These are phyloP conservation scores for Sipha flava DNA, from an alignment of 1,140 invertebrate species.

Conservation along the genomic window DNA sequence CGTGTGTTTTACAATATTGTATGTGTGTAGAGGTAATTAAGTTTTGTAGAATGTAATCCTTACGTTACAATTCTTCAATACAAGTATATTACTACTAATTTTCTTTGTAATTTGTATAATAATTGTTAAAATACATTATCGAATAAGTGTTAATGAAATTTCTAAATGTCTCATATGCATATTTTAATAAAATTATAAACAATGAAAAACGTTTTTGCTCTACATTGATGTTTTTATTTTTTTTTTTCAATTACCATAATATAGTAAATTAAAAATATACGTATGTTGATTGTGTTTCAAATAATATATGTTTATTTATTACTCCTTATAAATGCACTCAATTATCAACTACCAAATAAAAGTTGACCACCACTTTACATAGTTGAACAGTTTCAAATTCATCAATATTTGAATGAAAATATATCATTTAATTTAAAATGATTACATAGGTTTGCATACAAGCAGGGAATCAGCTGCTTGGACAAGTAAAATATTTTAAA, in stretches of 20 bases:
- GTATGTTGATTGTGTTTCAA: no score
- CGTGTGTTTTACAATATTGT: not conserved
- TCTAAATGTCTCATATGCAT: not conserved
- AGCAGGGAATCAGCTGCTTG: no score
- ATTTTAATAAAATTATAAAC: conserved; percentile 16
- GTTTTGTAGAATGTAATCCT: not conserved
- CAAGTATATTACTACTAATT: not conserved
- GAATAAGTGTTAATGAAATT: not conserved
- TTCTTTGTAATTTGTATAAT: not conserved
- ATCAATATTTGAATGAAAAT: no score
- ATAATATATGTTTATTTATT: no score
- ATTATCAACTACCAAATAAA: no score
- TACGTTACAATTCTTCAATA: not conserved
- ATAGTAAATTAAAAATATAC: no score
- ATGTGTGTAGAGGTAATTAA: not conserved
- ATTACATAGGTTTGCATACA: no score
- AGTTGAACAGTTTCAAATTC: no score
- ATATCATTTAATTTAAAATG: no score
- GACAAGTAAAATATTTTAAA: no score
- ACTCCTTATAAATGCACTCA: no score
- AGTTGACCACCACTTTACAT: no score
- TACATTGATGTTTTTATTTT: not conserved
- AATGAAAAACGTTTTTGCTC: not conserved
- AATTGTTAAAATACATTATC: not conserved
- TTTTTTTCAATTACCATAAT: not conserved